phyloP scores from a whole-genome alignment of 2,113 vertebrate species.

The Pachyramphus minor region DNA sequence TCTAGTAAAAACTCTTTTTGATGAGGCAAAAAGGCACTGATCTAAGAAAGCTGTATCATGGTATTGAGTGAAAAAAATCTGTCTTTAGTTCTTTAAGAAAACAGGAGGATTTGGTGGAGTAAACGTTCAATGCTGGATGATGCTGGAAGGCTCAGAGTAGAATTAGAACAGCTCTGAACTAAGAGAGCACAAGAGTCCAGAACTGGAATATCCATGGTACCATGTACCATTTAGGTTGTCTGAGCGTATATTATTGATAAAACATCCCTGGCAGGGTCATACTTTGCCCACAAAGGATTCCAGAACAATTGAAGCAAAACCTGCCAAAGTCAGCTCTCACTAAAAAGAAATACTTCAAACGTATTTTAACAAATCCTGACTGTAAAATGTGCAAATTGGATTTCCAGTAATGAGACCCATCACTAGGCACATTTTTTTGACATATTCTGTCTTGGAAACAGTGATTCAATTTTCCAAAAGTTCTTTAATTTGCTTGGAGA shows the following conservation, averaged over 20 bases:
- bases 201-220: background rate
- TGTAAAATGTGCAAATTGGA: slow-evolving; percentile 26
- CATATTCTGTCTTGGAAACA: background rate
- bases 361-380: background rate
- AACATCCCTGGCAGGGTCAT: background rate
- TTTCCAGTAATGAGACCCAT: slow-evolving; percentile 16
- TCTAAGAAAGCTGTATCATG: background rate
- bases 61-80: background rate
- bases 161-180: background rate
- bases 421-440: background rate
- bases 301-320: background rate
- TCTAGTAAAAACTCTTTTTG: background rate
- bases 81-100: background rate
- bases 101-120: background rate
- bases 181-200: background rate
- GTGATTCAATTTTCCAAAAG: background rate
- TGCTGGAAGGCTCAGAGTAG: background rate
- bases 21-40: background rate
- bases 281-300: background rate
- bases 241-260: background rate
- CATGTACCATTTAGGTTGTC: background rate
- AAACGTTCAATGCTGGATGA: background rate
- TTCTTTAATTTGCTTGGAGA: slow-evolving; percentile 19
- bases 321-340: background rate
- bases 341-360: background rate